A percentile compares a stretch with the other conserved stretches of the same genome.
These are phyloP conservation scores for Cydia splendana DNA, from an alignment of 1,140 invertebrate genomes.

Conservation along the genomic window DNA sequence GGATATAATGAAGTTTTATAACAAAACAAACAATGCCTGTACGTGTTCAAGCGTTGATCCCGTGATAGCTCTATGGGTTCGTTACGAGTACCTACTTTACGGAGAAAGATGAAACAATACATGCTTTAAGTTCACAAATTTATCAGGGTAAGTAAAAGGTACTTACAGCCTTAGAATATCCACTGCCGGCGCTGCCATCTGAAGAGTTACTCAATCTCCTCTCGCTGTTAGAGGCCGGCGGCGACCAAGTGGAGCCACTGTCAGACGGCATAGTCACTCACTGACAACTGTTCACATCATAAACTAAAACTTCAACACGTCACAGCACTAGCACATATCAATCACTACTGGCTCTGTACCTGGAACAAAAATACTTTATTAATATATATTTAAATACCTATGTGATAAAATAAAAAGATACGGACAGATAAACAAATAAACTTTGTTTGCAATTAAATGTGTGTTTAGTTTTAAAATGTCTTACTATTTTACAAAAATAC, in stretches of 20 bases:
- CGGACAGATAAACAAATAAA: neutral
- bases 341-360: constrained; percentile 17
- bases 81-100: neutral
- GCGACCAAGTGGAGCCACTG: constrained; percentile 70
- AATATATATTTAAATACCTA: neutral
- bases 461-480: too few relatives aligned
- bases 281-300: constrained; percentile 59
- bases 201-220: constrained; percentile 78
- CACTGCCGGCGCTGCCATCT: constrained; percentile 77
- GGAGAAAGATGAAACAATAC: neutral
- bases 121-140: neutral
- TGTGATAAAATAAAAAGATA: neutral
- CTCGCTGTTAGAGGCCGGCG: constrained; percentile 70
- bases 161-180: constrained; percentile 78
- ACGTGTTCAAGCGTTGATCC: neutral
- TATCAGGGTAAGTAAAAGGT: neutral
- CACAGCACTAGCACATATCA: constrained; percentile 40
- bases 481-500: too few relatives aligned
- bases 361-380: constrained; percentile 23
- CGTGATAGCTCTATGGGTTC: neutral
- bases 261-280: constrained; percentile 72
- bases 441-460: too few relatives aligned
- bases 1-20: neutral
- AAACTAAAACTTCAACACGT: constrained; percentile 47
- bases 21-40: neutral